Evolutionary conservation across 2,113 vertebrate species (phyloP).

Genomic region (Chascanopsetta lugubris): DNA sequence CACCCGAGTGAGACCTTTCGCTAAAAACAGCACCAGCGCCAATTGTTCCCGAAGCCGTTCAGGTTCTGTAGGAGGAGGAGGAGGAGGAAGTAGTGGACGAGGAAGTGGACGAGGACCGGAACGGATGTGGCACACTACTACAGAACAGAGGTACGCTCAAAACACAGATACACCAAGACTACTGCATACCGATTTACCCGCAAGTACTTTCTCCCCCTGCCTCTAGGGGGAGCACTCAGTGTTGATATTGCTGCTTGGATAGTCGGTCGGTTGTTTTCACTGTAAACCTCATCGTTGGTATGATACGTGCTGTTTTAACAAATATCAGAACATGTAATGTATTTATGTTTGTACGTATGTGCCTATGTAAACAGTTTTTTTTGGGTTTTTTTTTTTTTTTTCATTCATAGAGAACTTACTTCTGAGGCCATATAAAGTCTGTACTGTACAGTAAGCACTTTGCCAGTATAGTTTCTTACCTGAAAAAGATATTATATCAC

Average conservation of each 20-base stretch:
- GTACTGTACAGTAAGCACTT: constrained; percentile 79
- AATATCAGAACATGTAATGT: not conserved
- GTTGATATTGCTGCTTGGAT: constrained; percentile 62
- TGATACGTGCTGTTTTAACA: constrained; percentile 50
- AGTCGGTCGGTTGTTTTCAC: constrained; percentile 41
- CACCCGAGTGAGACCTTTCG: constrained; percentile 4
- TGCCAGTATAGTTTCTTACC: constrained; percentile 68
- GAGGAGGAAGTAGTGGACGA: too few relatives aligned
- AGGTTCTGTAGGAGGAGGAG: constrained; percentile 38
- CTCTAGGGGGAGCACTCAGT: constrained; percentile 40
- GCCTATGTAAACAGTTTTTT: constrained; percentile 36
- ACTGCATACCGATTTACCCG: constrained; percentile 6
- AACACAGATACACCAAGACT: constrained; percentile 20
- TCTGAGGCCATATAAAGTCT: constrained; percentile 73
- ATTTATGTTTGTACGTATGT: constrained; percentile 10
- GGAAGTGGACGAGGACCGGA: too few relatives aligned
- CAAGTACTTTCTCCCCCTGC: constrained; percentile 17
- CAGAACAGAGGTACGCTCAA: constrained; percentile 42
- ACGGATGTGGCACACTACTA: not conserved
- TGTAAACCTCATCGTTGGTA: constrained; percentile 54
- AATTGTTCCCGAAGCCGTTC: constrained; percentile 54
- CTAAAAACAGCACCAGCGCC: constrained; percentile 51
- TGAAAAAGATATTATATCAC: constrained; percentile 34
- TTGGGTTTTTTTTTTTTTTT: constrained; percentile 45
- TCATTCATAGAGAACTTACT: constrained; percentile 34